Base-by-base conservation (phyloP, 2,113 vertebrate species). In the Nesoenas mayeri region DNA sequence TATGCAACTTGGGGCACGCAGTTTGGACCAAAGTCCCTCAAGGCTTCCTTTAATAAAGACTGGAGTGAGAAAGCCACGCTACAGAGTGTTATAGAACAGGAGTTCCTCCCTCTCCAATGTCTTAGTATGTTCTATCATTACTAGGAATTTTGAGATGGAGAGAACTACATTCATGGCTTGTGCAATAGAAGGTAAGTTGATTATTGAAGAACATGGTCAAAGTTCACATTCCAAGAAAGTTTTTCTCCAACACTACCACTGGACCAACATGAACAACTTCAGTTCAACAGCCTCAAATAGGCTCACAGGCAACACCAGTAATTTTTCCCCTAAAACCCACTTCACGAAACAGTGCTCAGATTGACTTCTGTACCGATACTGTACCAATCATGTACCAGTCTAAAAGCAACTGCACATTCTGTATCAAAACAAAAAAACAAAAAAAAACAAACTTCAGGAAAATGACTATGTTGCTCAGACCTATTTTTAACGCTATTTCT, bases 41-140 rank as follows among this genome's bases (percentile, higher is more conserved):
- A 67, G 48, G 12, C 12, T 78, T 53, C 44, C 44, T 21, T 42
- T 15, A 67, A 22, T 2, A 32, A 54, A 58, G 29, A 6, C 5
- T 8, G 4, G 34, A 61, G 38, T 64, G 69, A 51, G 26, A 47
- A 0, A 0, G 32, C 6, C 8, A 5, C 34, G 24, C 38, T 12
- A 11, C 1, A 66, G 32, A 34, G 25, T 4, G 17, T 54, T n/a
- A 34, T 34, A 93, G 13, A 83, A 66, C 65, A 85, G 36, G 7
- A 96, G 9, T 29, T 15, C 31, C 24, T 62, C 31, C 47, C 19
- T 51, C 48, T 64, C 34, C 42, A 56, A 31, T 18, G 11, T 31
- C 47, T 4, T 3, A 81, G 13, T 1, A 0, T 15, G 22, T 78
- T 84, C 65, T 67, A 6, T 3, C 20, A 67, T 15, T 34, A 70